These are phyloP conservation scores for Equus przewalskii DNA, from an alignment of 2,113 vertebrate genomes.

Conservation along the genomic window DNA sequence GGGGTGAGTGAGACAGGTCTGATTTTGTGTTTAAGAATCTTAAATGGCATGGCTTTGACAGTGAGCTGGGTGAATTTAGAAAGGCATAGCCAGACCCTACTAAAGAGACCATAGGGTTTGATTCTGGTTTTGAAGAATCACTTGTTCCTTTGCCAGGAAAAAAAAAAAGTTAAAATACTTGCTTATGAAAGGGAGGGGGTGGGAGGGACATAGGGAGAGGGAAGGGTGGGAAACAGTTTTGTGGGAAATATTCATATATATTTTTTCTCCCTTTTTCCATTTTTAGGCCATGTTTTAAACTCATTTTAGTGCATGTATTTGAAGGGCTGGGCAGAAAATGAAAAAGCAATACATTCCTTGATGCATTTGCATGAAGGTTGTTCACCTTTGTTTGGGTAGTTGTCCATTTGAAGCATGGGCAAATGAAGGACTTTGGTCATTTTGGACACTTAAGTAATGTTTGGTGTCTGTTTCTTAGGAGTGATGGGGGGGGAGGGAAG, in stretches of 20 bases:
- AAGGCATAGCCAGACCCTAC: slow-evolving; percentile 70
- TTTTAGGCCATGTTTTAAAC: slow-evolving; percentile 82
- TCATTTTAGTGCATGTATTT: slow-evolving; percentile 83
- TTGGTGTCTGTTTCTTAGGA: slow-evolving; percentile 81
- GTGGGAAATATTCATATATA: slow-evolving; percentile 84
- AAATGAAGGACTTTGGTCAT: slow-evolving; percentile 79
- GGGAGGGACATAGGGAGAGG: slow-evolving; percentile 66
- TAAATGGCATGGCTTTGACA: slow-evolving; percentile 65
- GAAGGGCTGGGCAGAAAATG: slow-evolving; percentile 84
- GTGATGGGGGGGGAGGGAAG: slow-evolving; percentile 72
- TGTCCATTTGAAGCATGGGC: slow-evolving; percentile 81
- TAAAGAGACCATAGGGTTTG: slow-evolving; percentile 65
- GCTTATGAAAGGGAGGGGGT: slow-evolving; percentile 71
- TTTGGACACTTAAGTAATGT: slow-evolving; percentile 80
- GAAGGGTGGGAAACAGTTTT: slow-evolving; percentile 76
- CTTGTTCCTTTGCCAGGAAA: slow-evolving; percentile 72
- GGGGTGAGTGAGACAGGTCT: slow-evolving; percentile 67
- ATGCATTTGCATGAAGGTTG: slow-evolving; percentile 85
- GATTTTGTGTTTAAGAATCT: slow-evolving; percentile 64
- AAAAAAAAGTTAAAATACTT: slow-evolving; percentile 74
- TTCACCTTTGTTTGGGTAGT: slow-evolving; percentile 76
- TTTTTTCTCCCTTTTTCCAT: slow-evolving; percentile 82
- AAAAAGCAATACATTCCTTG: slow-evolving; percentile 86
- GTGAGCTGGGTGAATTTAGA: slow-evolving; percentile 65
- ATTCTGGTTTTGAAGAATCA: slow-evolving; percentile 68